Percentiles rank a stretch among this genome's conserved stretches.
These are phyloP conservation scores for Ptilodon capucinus DNA, from an alignment of 2,888 invertebrate genomes.

Conservation along the genomic window DNA sequence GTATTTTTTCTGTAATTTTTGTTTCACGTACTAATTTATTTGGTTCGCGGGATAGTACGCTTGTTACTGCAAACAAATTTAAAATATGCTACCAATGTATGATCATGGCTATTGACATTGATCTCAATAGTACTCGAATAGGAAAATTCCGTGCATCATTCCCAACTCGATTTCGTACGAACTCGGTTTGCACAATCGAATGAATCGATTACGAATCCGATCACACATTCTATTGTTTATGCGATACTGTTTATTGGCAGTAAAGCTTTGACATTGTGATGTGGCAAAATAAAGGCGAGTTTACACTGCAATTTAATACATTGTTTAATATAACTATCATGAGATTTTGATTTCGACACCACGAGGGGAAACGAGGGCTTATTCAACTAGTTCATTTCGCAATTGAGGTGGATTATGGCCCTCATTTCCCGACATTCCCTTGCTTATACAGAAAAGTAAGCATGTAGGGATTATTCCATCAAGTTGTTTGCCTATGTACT, in stretches of 20 bases:
- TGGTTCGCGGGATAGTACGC: not conserved
- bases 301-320: not conserved
- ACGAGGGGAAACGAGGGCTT: no score
- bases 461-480: no score
- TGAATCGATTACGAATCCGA: conserved; percentile 47
- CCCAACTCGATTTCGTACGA: conserved; percentile 27
- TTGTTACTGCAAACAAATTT: conserved; percentile 3
- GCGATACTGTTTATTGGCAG: conserved; percentile 31
- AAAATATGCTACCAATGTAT: conserved; percentile 7
- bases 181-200: conserved; percentile 41
- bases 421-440: no score
- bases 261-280: conserved; percentile 15
- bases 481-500: no score
- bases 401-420: no score
- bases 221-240: conserved; percentile 50
- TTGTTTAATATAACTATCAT: no score
- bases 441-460: no score
- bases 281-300: not conserved
- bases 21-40: no score
- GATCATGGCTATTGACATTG: conserved; percentile 16
- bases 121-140: conserved; percentile 23
- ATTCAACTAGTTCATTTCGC: no score
- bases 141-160: conserved; percentile 14
- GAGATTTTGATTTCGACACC: no score
- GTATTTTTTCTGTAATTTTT: no score